Base-by-base conservation (phyloP, 2,113 vertebrate species). In the Ceratotherium simum region DNA sequence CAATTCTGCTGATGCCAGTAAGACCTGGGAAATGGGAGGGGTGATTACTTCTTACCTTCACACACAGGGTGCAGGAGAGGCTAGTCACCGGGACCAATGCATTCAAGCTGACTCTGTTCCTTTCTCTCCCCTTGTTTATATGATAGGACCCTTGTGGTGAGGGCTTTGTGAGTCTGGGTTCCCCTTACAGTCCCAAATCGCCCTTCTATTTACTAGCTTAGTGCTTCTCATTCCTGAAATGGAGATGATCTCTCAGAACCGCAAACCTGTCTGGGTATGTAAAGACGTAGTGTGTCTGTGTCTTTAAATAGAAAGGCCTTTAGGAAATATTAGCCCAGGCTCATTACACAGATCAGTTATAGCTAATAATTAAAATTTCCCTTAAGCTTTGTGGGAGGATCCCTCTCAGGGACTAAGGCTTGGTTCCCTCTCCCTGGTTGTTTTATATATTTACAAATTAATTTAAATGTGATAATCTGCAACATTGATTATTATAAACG, bases 361-460 rank as follows among this genome's bases (percentile, higher is more conserved):
- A 90, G 95, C 86, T 96, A 97, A 97, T 97, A 97, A 98, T 96
- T 92, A 95, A 97, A 98, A 94, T 85, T 69, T 97, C 94, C 98
- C 95, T 95, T 82, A 96, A 94, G 97, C 94, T 97, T 97, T 76
- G 92, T 95, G 87, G 95, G 94, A 90, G 92, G 96, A 79, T 95
- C 3, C 36, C 79, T 95, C 83, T 78, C 58, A 76, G 90, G 94
- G 82, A 80, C 69, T 76, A 73, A 87, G 96, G 83, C 87, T 90
- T 90, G 92, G 83, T 65, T 96, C 48, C 94, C 58, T 85, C 72
- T 94, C 79, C 87, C 94, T 94, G 64, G 70, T 89, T 96, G 95
- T 96, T 96, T 92, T 92, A 92, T 60, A 92, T 97, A 97, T 97
- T 97, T 98, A 97, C 87, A 97, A 97, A 96, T 97, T 97, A 94